Conservation (phyloP, 2,797 vertebrate species). For the Dromococcyx pavoninus region DNA sequence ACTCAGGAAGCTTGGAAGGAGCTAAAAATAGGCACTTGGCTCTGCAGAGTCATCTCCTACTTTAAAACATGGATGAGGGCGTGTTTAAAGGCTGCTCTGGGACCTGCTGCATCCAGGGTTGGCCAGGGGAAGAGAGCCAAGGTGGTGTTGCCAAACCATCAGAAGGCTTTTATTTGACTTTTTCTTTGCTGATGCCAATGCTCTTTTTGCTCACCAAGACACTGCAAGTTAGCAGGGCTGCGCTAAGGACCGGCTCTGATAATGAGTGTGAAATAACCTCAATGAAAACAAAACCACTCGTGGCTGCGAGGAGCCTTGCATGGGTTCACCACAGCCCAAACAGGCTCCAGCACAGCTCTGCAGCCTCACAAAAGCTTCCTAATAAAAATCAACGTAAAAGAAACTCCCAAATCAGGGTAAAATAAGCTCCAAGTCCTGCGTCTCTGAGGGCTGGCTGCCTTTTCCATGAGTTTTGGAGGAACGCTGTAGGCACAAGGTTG, state of each 20-base stretch:
- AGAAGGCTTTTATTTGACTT: neutral
- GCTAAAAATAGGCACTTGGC: neutral
- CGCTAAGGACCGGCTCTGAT: fast-evolving
- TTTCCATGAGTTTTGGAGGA: neutral
- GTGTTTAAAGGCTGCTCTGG: neutral
- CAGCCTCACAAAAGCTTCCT: neutral
- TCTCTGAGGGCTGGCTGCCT: neutral
- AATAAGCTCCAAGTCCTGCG: fast-evolving
- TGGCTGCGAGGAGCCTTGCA: neutral
- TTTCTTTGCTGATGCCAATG: fast-evolving
- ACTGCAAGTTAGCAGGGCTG: fast-evolving
- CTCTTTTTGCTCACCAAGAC: neutral
- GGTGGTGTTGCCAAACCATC: neutral
- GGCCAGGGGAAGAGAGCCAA: neutral
- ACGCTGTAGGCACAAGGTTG: neutral
- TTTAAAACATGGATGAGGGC: neutral
- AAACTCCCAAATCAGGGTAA: neutral
- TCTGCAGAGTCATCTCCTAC: slow-evolving; percentile 15
- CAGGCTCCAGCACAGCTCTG: neutral
- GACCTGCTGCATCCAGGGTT: neutral
- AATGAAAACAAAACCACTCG: fast-evolving
- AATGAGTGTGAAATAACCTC: neutral
- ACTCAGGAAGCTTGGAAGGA: neutral
- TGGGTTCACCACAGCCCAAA: fast-evolving
- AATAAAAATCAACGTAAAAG: neutral